Evolutionary conservation across 2,113 vertebrate genomes (phyloP), one percentile per base, ranked within the genome.

Genomic region (Solea solea): DNA sequence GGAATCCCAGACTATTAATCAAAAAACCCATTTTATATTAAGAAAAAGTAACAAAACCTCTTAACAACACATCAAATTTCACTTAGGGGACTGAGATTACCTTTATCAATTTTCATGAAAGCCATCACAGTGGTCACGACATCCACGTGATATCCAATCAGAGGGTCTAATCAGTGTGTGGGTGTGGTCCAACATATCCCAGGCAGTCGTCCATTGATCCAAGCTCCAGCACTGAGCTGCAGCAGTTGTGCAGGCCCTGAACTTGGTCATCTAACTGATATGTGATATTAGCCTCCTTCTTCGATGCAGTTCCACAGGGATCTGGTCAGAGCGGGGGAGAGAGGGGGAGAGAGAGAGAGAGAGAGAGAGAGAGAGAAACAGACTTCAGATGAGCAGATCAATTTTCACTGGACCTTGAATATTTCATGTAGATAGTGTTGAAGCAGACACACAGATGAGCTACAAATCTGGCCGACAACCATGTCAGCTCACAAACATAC

Each of bases 371-470:
- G 60, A 55, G 60, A 72, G 56, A 86, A 72, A 84, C 92, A 93
- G 94, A 94, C 92, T 91, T 93, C 89, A 89, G 90, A 93, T 92
- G 90, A 89, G 87, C 82, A 89, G 95, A 96, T 98, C 94, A 21
- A 84, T 95, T 93, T 97, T 95, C 95, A 95, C 91, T 86, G 91
- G 94, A 91, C 93, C 86, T 91, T 95, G 90, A 86, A 91, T 94
- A 93, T 94, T 94, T 94, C 84, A 93, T 93, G 92, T 85, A 85
- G 82, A 84, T 82, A 60, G 74, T 86, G 79, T 78, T 87, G 77
- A 76, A 84, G 78, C 82, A 87, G 81, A 88, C 81, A 86, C 84
- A 88, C 73, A 84, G 79, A 93, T 85, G 85, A 77, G 71, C 80
- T 78, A 73, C 85, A 86, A 82, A 86, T 82, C 78, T 85, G 79